Base-by-base conservation (phyloP, 2,113 vertebrate genomes). In the Tiliqua scincoides region DNA sequence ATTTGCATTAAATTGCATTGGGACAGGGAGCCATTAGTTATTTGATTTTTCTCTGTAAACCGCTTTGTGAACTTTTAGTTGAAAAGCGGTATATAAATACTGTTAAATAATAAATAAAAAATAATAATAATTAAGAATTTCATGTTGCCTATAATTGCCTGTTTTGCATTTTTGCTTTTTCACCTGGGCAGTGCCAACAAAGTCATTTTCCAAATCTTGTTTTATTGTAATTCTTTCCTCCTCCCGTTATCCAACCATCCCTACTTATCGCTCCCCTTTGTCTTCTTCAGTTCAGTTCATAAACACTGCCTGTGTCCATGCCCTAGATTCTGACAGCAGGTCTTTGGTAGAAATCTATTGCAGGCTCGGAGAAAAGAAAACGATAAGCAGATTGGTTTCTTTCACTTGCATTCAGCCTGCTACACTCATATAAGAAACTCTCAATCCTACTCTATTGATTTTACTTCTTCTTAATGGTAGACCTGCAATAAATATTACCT, bases 401-500 rank as follows among this genome's bases (percentile, higher is more conserved):
- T 8, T 77, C 67, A 63, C 59, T 72, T 72, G 61, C 77, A 63
- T 37, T 30, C 85, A 75, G 85, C 76, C 81, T 63, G 85, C 85
- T 84, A 82, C 85, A 6, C 73, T 86, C 67, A 85, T 88, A 27
- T 81, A 1, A 67, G 15, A 10, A 74, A 37, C 65, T 74, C 87
- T 72, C 32, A 11, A 43, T 61, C 81, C 63, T 57, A 21, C 62
- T 54, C 83, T 75, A 88, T 63, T 90, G 89, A 87, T 88, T 87
- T 72, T 83, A 7, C 73, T 77, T 85, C 68, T 82, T 14, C 68
- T 78, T 91, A 89, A 92, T 32, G 87, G 88, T 82, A 90, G 75
- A 75, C 85, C 89, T 84, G 89, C 89, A 89, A 87, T 79, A 79
- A 91, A 88, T 86, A 79, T 84, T 85, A 17, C 52, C 74, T 30